Percentiles rank a stretch among this genome's conserved stretches.
These are phyloP conservation scores for Pediacus dermestoides DNA, from an alignment of 2,888 invertebrate species.

Conservation along the genomic window DNA sequence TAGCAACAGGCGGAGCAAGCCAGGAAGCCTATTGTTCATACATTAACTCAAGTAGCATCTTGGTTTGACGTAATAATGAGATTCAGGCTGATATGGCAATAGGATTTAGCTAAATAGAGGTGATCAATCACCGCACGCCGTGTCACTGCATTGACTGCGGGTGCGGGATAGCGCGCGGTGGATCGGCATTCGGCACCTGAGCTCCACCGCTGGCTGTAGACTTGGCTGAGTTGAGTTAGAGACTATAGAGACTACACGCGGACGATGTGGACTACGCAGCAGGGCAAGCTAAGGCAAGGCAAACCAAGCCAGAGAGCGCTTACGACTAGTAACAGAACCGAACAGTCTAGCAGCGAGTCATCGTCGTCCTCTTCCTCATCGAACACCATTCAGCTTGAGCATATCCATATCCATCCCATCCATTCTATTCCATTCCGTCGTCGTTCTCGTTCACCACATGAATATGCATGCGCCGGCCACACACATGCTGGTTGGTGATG, in stretches of 20 bases:
- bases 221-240: no score
- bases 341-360: no score
- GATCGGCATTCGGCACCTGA: slow-evolving; percentile 43
- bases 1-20: slow-evolving; percentile 49
- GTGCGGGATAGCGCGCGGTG: slow-evolving; percentile 39
- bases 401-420: no score
- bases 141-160: slow-evolving; percentile 45
- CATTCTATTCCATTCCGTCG: slow-evolving; percentile 10
- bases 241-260: no score
- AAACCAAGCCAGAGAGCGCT: no score
- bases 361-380: no score
- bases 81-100: slow-evolving; percentile 51
- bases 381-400: no score
- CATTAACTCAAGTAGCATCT: slow-evolving; percentile 52
- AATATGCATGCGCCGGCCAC: slow-evolving; percentile 47
- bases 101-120: slow-evolving; percentile 48
- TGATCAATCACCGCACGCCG: slow-evolving; percentile 49
- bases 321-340: no score
- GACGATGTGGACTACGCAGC: no score
- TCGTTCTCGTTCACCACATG: slow-evolving; percentile 38
- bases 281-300: no score
- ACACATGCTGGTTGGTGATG: slow-evolving; percentile 43
- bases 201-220: slow-evolving; percentile 33
- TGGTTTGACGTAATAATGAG: slow-evolving; percentile 53
- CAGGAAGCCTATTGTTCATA: slow-evolving; percentile 48